Percentiles rank a stretch among this genome's conserved stretches.
Conservation (phyloP, 2,888 invertebrate genomes). For the Harmothoe impar region DNA sequence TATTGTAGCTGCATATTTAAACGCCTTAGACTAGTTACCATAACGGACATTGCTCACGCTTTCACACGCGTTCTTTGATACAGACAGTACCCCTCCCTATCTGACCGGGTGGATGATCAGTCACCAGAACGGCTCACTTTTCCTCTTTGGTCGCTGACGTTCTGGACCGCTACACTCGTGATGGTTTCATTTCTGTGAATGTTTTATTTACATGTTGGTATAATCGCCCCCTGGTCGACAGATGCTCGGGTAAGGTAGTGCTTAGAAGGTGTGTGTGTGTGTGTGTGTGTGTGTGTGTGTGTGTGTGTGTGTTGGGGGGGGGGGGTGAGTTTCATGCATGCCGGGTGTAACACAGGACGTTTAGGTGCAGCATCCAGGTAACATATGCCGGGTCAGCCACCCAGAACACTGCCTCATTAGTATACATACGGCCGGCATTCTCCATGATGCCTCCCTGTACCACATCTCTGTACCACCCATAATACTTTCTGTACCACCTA, state of each 20-base stretch:
- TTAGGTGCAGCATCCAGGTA: background rate
- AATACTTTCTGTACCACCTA: too few relatives aligned
- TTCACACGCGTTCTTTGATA: background rate
- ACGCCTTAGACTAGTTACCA: background rate
- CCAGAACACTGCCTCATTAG: background rate
- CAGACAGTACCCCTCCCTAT: background rate
- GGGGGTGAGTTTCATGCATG: background rate
- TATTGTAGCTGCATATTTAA: slow-evolving; percentile 10
- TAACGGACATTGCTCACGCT: background rate
- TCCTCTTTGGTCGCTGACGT: background rate
- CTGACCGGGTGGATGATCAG: background rate
- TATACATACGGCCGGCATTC: background rate
- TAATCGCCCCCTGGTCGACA: background rate
- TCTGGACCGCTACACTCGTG: background rate
- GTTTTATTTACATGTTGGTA: slow-evolving; percentile 34
- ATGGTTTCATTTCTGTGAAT: background rate
- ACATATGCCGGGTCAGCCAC: slow-evolving; percentile 17
- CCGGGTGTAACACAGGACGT: background rate
- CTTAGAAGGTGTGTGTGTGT: too few relatives aligned
- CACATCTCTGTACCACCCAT: too few relatives aligned
- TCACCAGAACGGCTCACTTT: background rate
- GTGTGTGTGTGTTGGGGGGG: background rate
- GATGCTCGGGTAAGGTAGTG: background rate
- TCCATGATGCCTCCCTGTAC: too few relatives aligned
- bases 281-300: background rate